These are phyloP conservation scores for Sinopyrophorus schimmeli DNA, from an alignment of 2,888 invertebrate genomes.

Conservation along the genomic window DNA sequence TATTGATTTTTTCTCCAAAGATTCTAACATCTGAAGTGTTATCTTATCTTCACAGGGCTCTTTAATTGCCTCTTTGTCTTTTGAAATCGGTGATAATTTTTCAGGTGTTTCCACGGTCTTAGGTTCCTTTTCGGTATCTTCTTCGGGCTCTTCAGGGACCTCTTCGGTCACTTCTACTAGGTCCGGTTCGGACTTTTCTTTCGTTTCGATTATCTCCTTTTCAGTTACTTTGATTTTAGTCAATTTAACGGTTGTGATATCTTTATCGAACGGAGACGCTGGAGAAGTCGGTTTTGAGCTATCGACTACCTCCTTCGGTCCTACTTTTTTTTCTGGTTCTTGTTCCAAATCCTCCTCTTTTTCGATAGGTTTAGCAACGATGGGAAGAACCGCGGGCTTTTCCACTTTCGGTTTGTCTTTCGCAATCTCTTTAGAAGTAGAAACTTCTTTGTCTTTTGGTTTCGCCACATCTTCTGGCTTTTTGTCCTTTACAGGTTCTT, in stretches of 20 bases:
- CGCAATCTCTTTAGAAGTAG: not conserved
- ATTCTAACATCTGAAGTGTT: too few species aligned
- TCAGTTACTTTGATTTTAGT: constrained; percentile 6
- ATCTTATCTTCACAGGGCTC: too few species aligned
- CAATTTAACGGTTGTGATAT: not conserved
- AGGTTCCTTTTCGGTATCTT: too few species aligned
- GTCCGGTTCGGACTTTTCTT: not conserved
- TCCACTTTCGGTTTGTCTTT: not conserved
- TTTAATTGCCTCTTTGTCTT: too few species aligned
- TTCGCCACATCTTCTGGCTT: not conserved
- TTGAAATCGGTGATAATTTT: too few species aligned
- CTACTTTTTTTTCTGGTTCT: not conserved
- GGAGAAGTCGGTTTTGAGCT: too few species aligned
- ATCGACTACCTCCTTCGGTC: too few species aligned
- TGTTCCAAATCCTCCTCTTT: not conserved
- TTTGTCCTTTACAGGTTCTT: not conserved
- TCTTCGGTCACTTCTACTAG: not conserved
- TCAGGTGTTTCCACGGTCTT: too few species aligned
- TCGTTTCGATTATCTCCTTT: not conserved
- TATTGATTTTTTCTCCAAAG: too few species aligned
- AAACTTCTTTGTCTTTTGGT: not conserved
- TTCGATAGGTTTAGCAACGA: too few species aligned
- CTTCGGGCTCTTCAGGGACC: too few species aligned
- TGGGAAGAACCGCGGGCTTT: not conserved
- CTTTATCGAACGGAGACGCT: not conserved